phyloP scores from a whole-genome alignment of 2,113 vertebrate species.

The Pavo muticus region DNA sequence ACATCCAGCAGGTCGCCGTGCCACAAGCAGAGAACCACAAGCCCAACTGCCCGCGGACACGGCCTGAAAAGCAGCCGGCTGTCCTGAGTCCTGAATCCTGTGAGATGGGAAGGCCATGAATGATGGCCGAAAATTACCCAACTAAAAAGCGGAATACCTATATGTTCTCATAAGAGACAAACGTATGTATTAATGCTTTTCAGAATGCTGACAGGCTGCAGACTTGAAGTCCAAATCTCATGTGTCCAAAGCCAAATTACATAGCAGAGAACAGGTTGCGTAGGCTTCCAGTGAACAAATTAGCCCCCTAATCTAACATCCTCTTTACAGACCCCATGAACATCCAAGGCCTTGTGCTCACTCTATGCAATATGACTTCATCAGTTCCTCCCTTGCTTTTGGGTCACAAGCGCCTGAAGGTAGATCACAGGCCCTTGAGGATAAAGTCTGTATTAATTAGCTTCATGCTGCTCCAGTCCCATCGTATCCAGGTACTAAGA shows the following conservation, averaged over 20 bases:
- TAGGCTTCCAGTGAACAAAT: not conserved
- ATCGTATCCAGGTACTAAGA: slow-evolving; percentile 28
- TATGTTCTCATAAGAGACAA: not conserved
- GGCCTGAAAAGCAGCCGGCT: accelerated
- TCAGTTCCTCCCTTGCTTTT: slow-evolving; percentile 18
- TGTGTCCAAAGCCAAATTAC: not conserved
- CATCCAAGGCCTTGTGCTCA: not conserved
- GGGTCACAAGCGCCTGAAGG: slow-evolving; percentile 51
- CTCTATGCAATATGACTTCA: not conserved
- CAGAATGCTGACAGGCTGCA: not conserved
- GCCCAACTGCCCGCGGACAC: not conserved
- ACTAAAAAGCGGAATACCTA: not conserved
- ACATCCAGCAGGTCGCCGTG: not conserved
- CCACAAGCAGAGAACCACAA: not conserved
- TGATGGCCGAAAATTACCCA: not conserved
- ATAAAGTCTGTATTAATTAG: slow-evolving; percentile 55
- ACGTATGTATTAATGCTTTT: not conserved
- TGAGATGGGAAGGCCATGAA: not conserved
- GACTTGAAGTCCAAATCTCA: not conserved
- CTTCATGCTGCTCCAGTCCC: slow-evolving; percentile 29
- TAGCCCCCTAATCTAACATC: not conserved
- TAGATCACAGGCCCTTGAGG: not conserved
- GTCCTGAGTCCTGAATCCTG: not conserved
- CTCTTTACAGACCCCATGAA: not conserved
- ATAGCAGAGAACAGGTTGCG: not conserved